These are phyloP conservation scores for Protonemura montana DNA, from an alignment of 2,888 invertebrate species.

Conservation along the genomic window DNA sequence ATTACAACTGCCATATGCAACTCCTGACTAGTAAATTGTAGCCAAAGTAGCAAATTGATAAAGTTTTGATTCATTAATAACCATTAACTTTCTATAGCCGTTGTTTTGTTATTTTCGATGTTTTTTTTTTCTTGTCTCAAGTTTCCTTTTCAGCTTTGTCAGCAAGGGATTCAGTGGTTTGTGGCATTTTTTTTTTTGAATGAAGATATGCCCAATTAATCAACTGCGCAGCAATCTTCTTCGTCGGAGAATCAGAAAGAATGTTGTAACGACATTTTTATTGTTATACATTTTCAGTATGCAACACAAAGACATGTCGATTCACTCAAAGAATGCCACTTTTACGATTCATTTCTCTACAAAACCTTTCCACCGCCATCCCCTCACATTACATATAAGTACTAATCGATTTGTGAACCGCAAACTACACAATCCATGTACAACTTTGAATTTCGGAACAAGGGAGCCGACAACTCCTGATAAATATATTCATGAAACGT, in stretches of 20 bases:
- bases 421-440: not conserved
- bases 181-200: not conserved
- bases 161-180: not conserved
- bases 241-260: not conserved
- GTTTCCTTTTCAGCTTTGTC: not conserved
- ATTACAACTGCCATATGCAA: not conserved
- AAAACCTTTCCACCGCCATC: not conserved
- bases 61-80: constrained; percentile 1
- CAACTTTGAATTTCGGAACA: not conserved
- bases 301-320: not conserved
- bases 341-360: not conserved
- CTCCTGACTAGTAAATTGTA: not conserved
- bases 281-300: not conserved
- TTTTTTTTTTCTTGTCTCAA: not conserved
- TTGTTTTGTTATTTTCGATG: not conserved
- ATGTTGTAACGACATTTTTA: constrained; percentile 7
- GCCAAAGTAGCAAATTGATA: not conserved
- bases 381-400: not conserved
- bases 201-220: constrained; percentile 7
- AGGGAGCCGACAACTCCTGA: not conserved
- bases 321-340: not conserved
- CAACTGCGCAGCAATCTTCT: not conserved
- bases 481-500: too few species aligned
- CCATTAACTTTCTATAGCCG: not conserved
- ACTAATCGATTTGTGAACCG: not conserved